Percentiles rank a stretch among this genome's conserved stretches.
phyloP scores from a whole-genome alignment of 2,113 vertebrate genomes.

The Alaudala cheleensis region DNA sequence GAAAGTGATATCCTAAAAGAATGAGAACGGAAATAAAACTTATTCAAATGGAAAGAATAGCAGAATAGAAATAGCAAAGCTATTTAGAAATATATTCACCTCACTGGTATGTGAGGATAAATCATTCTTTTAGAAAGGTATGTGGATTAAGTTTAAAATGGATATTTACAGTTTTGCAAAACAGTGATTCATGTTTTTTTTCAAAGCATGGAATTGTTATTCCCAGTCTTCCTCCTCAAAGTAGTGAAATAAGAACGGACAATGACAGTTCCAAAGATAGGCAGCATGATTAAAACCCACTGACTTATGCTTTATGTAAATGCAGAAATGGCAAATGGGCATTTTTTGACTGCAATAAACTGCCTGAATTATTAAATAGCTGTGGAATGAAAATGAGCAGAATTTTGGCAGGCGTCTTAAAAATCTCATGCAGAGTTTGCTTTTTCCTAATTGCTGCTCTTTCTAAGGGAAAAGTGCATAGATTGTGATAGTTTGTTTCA shows the following conservation, averaged over 20 bases:
- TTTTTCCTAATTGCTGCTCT: slow-evolving; percentile 45
- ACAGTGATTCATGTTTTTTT: neutral
- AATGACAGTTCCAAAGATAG: neutral
- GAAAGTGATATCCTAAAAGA: neutral
- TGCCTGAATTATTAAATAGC: slow-evolving; percentile 62
- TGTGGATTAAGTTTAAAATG: neutral
- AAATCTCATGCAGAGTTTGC: slow-evolving; percentile 14
- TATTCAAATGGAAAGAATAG: neutral
- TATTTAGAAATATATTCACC: neutral
- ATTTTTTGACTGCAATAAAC: slow-evolving; percentile 18
- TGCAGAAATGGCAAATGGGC: slow-evolving; percentile 32
- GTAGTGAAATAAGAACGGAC: neutral
- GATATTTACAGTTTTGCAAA: neutral
- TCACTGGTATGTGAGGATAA: neutral
- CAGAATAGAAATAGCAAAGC: neutral
- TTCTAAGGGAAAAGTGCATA: neutral
- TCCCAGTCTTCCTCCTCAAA: neutral
- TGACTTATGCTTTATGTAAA: slow-evolving; percentile 31
- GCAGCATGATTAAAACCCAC: slow-evolving; percentile 1
- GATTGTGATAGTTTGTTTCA: slow-evolving; percentile 12
- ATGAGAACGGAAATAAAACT: rapidly evolving
- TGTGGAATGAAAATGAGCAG: slow-evolving; percentile 31
- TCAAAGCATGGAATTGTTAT: neutral
- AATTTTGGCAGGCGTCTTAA: slow-evolving; percentile 33
- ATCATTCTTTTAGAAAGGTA: neutral